Base-by-base conservation (phyloP, 2,888 invertebrate species). In the Andrena minutula region DNA sequence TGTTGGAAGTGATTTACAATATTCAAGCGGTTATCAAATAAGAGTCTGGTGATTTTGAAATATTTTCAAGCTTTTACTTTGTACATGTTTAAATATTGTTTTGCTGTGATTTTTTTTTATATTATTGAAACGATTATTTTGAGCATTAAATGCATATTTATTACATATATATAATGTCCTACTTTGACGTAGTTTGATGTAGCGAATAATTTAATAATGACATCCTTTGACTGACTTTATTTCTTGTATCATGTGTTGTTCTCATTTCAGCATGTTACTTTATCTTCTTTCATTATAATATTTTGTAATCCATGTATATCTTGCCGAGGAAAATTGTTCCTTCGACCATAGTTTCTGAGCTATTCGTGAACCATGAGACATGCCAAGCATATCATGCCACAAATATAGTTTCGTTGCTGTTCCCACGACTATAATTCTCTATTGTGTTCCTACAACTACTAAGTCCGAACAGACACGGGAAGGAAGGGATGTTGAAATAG, bases 401-500 rank as follows among this genome's bases (percentile, higher is more conserved):
- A 73, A 23, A 47, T 64, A 58, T 60, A 83, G 90, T 90, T 90
- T 90, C 89, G 90, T 89, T 89, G 86, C 86, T 90, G 83, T 86
- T 89, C 87, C 87, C 84, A 83, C 10, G 77, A 72, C 83, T 76
- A 75, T 73, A 70, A 81, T 80, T 82, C 30, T 60, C 28, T 76
- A 79, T 63, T 73, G 74, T 78, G 74, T 63, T 84, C 77, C 84
- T 88, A 86, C 79, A 79, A 86, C 84, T 87, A 82, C 58, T 84
- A 66, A 84, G 87, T 89, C 87, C 53, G 79, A 86, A 79, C 30
- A 83, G 82, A 89, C 90, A 94, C 93, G 93, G 94, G 94, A 95
- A 95, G 94, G 95, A 95, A 95, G 94, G 94, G 95, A 95, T 95
- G 94, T 94, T 93, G 93, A 82, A 88, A 82, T 90, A 87, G 60